These are phyloP conservation scores for Schizopygopsis pylzovi DNA, from an alignment of 2,797 vertebrate species.

Conservation along the genomic window DNA sequence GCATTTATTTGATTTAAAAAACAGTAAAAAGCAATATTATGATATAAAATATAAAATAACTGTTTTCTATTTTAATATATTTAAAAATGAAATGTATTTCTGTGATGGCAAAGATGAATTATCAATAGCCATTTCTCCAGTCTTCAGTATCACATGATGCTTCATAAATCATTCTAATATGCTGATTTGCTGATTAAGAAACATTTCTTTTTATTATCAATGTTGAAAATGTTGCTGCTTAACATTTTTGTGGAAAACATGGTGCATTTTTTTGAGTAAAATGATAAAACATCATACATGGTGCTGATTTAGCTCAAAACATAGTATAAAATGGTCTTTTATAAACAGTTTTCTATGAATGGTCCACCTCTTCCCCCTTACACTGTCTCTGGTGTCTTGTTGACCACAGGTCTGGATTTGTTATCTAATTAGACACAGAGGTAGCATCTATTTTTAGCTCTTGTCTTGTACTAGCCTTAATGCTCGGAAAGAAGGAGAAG, in stretches of 20 bases:
- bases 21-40: not conserved
- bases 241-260: not conserved
- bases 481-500: not conserved
- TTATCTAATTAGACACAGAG: conserved; percentile 20
- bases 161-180: not conserved
- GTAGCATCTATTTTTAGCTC: conserved; percentile 17
- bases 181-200: not conserved
- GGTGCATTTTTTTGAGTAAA: not conserved
- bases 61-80: not conserved
- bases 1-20: not conserved
- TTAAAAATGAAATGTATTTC: not conserved
- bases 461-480: not conserved
- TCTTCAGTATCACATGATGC: not conserved
- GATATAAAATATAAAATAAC: not conserved
- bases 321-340: not conserved
- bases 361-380: not conserved
- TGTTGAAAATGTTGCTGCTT: not conserved
- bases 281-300: not conserved
- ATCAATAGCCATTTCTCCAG: not conserved
- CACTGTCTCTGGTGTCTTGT: conserved; percentile 6
- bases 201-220: not conserved
- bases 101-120: not conserved
- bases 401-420: not conserved
- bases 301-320: not conserved
- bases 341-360: not conserved